Evolutionary conservation across 1,140 invertebrate species (phyloP).

Genomic region (Riptortus pedestris): DNA sequence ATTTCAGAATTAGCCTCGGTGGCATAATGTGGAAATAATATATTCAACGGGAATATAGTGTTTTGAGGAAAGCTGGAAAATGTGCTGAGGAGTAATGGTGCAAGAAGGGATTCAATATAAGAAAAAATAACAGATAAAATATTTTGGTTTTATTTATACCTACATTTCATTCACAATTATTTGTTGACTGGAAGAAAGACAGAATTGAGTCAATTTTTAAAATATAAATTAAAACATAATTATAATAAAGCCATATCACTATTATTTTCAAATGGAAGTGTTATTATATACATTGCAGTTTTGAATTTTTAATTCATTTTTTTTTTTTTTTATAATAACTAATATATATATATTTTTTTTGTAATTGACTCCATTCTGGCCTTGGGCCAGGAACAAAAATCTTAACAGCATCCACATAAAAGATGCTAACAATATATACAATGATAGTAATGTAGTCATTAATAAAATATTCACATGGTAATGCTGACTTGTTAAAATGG

Average conservation of each 20-base stretch:
- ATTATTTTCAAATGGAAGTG: conserved; percentile 2
- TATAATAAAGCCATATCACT: neutral
- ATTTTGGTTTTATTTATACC: conserved; percentile 32
- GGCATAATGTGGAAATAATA: no score
- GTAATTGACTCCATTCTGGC: neutral
- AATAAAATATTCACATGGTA: conserved; percentile 29
- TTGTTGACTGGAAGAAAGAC: conserved; percentile 25
- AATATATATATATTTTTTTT: no score
- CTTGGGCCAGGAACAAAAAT: conserved; percentile 25
- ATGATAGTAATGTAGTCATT: conserved; percentile 24
- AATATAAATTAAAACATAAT: neutral
- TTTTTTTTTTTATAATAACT: conserved; percentile 20
- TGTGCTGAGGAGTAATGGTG: no score
- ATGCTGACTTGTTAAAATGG: conserved; percentile 31
- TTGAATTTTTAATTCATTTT: conserved; percentile 24
- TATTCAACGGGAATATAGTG: no score
- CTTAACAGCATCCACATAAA: conserved; percentile 28
- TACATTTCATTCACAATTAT: conserved; percentile 31
- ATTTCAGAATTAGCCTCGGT: no score
- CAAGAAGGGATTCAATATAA: neutral
- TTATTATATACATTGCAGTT: neutral
- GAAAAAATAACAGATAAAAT: conserved; percentile 18
- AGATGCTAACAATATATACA: conserved; percentile 27
- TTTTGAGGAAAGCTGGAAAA: no score
- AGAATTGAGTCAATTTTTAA: conserved; percentile 17